Base-by-base conservation (phyloP, 2,113 vertebrate species). In the Sminthopsis crassicaudata region DNA sequence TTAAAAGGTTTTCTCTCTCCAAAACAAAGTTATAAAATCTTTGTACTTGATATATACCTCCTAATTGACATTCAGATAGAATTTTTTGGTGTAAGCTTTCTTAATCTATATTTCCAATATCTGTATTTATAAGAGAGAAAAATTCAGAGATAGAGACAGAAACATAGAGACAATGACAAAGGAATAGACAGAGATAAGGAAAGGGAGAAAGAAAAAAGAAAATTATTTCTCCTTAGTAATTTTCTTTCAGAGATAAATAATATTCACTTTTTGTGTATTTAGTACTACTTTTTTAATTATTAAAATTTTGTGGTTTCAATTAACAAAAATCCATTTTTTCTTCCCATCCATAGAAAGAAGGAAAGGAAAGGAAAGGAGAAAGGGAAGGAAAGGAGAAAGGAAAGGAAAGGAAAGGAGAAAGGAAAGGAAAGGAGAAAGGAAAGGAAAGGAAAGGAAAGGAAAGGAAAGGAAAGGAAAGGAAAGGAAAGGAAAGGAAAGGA, bases 1-100 rank as follows among this genome's bases (percentile, higher is more conserved):
- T 92, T 55, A 92, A 91, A 93, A 94, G 95, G 42, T 48, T 92
- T 95, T 67, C 36, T 94, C 42, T 67, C 24, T 67, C 54, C 54
- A 90, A 95, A 93, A 90, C 76, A 93, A 95, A 97, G 91, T 94
- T 1, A 93, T 91, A 52, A 53, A 96, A 94, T 51, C 91, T 88
- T 95, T 30, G 23, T 92, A 60, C 54, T 24, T 48, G 46, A 53
- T 50, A 27, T 93, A 4, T 92, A 22, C 48, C 46, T 93, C 92
- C 90, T n/a, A 93, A 14, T 26, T 51, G 2, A 93, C 27, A 46
- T 52, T 90, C 76, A 53, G 23, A 54, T 42, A 26, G 19, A 10
- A n/a, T n/a, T 91, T 92, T 46, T 3, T 92, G 52, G 76, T 94
- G 30, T 16, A 10, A 92, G 46, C 84, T 89, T 92, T 60, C 92